These are phyloP conservation scores for Dermochelys coriacea DNA, from an alignment of 2,797 vertebrate genomes.

Conservation along the genomic window DNA sequence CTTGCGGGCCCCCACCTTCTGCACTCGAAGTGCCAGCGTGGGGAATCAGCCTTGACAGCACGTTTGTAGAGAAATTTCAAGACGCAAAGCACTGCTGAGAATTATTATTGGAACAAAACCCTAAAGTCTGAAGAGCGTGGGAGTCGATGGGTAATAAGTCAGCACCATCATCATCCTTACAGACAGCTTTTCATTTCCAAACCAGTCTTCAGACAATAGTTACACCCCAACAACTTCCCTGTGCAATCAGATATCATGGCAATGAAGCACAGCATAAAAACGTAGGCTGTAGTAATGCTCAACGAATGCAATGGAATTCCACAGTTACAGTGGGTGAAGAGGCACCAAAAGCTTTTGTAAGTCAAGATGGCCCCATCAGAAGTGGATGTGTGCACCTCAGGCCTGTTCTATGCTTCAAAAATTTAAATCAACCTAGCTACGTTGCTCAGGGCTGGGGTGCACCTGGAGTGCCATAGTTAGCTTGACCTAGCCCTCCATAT, in stretches of 20 bases:
- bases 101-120: not conserved
- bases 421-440: not conserved
- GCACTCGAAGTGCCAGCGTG: no score
- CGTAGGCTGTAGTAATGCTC: not conserved
- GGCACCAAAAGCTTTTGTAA: not conserved
- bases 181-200: not conserved
- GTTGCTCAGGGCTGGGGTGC: not conserved
- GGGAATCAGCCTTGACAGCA: no score
- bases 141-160: not conserved
- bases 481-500: no score
- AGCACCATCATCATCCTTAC: not conserved
- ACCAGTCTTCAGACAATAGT: not conserved
- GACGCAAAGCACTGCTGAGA: not conserved
- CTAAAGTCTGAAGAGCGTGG: not conserved
- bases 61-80: fast-evolving
- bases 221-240: not conserved
- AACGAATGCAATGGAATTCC: fast-evolving
- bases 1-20: no score
- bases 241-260: not conserved
- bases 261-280: not conserved
- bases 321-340: not conserved
- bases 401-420: not conserved
- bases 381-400: fast-evolving
- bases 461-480: not conserved
- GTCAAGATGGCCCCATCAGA: not conserved